Base-by-base conservation (phyloP, 1,140 invertebrate genomes). In the Phthorimaea operculella region DNA sequence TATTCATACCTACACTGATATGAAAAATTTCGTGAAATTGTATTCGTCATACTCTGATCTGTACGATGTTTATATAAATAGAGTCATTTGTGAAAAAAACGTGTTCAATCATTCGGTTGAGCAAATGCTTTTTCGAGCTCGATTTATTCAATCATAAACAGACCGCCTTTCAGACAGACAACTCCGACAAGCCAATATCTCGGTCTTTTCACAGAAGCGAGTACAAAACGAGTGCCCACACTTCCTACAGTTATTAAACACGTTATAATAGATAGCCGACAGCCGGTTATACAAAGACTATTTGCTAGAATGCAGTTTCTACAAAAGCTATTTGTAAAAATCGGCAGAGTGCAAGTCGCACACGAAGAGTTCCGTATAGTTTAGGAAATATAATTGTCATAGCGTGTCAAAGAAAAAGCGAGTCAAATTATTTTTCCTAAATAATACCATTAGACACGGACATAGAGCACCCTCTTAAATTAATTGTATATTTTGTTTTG, bases 181-280 rank as follows among this genome's bases (percentile, higher is more conserved):
- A 65, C 14, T 53, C 58, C 58, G 60, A 68, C 72, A 70, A 65
- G 60, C 63, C 60, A 70, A 65, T 68, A 65, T 63, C 51, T 66
- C 63, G 52, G 52, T 47, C 54, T 58, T 63, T 65, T 68, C 61
- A 60, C 57, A 54, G 51, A 60, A 52, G 21, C 57, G 51, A 52
- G 58, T 56, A 59, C 61, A 64, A 60, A 67, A 51, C 65, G 64
- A 68, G 70, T 58, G 60, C 62, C 50, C 60, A 70, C 59, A 68
- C 63, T 72, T 67, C 63, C 66, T 69, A 68, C 50, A 64, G 57
- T 68, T 74, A 74, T 74, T 65, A 68, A 68, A 64, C 57, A 52
- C 59, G 58, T 67, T 60, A 74, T 70, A 77, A 73, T 68, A 66
- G 64, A 63, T 56, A 57, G 57, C 67, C 63, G 65, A 68, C 57